phyloP scores from a whole-genome alignment of 2,888 invertebrate genomes.

The Drosophila phalerata region DNA sequence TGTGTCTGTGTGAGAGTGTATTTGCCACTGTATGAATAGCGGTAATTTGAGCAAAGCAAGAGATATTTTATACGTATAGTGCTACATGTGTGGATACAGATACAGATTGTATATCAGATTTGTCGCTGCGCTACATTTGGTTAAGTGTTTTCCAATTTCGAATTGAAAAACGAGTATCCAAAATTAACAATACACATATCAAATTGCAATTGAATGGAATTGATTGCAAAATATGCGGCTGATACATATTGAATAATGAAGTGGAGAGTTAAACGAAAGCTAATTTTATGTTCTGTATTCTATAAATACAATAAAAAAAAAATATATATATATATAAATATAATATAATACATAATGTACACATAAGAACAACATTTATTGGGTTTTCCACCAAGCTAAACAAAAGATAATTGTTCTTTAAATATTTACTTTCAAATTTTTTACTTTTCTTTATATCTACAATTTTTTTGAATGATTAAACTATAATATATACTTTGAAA shows the following conservation, averaged over 20 bases:
- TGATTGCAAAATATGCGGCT: neutral
- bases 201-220: conserved; percentile 19
- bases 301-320: too few species aligned
- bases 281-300: too few species aligned
- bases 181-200: conserved; percentile 3
- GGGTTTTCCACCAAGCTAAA: too few species aligned
- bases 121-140: conserved; percentile 56
- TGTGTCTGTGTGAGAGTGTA: conserved; percentile 12
- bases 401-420: too few species aligned
- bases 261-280: neutral
- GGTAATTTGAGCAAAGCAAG: conserved; percentile 67
- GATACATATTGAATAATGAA: neutral
- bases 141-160: conserved; percentile 50
- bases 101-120: conserved; percentile 57
- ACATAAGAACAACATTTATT: too few species aligned
- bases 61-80: conserved; percentile 53
- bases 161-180: conserved; percentile 6
- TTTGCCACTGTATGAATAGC: conserved; percentile 32
- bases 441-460: too few species aligned
- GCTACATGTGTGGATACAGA: conserved; percentile 45
- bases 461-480: too few species aligned
- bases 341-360: too few species aligned
- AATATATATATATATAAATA: too few species aligned
- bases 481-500: too few species aligned
- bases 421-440: too few species aligned